A percentile compares a stretch with the other conserved stretches of the same genome.
Conservation (phyloP, 2,888 invertebrate species). For the Abrostola tripartita region DNA sequence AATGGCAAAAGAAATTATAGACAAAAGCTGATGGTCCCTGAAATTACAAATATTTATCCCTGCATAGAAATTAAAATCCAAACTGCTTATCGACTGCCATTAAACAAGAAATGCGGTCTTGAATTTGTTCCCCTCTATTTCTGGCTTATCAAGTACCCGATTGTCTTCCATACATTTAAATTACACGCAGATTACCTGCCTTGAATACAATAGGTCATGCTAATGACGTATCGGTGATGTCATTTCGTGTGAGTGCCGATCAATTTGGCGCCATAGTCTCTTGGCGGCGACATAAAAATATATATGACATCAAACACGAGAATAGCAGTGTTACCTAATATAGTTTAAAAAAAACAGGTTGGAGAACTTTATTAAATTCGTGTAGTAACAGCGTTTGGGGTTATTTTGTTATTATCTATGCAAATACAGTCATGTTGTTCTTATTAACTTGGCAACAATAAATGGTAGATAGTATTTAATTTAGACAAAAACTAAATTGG, state of each 20-base stretch:
- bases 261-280: conserved; percentile 42
- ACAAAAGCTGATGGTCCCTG: too few relatives aligned
- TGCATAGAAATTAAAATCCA: background rate
- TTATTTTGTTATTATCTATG: background rate
- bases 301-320: conserved; percentile 41
- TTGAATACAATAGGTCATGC: conserved; percentile 48
- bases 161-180: background rate
- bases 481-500: too few relatives aligned
- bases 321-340: background rate
- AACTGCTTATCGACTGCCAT: background rate
- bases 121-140: background rate
- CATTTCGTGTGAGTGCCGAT: conserved; percentile 45
- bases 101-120: background rate
- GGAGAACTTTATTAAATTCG: background rate
- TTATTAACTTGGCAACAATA: background rate
- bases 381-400: background rate
- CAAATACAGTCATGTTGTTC: background rate
- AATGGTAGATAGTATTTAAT: too few relatives aligned
- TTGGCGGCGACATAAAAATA: conserved; percentile 33
- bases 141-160: background rate
- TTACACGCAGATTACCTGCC: conserved; percentile 41
- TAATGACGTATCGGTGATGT: conserved; percentile 66
- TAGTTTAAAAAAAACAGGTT: background rate
- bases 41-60: too few relatives aligned
- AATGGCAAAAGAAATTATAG: too few relatives aligned